These are phyloP conservation scores for Brachyopa scutellaris DNA, from an alignment of 2,888 invertebrate genomes.

Conservation along the genomic window DNA sequence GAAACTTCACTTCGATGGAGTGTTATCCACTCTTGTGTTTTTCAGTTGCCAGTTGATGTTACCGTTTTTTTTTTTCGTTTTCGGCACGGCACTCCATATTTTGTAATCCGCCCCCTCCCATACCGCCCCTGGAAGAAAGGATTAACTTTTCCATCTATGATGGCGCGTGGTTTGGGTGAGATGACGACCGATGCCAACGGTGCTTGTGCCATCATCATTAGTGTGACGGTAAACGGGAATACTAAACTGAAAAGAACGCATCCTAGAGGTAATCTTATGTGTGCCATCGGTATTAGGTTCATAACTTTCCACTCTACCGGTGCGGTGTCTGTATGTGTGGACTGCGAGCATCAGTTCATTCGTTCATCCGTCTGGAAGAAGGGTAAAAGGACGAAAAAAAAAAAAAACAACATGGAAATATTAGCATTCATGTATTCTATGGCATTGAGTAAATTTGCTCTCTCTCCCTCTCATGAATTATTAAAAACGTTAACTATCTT, in stretches of 20 bases:
- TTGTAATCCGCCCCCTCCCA: neutral
- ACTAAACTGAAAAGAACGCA: conserved; percentile 51
- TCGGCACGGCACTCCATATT: neutral
- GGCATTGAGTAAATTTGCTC: conserved; percentile 68
- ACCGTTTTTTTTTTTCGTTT: neutral
- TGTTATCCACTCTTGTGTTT: neutral
- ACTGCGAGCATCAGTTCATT: conserved; percentile 19
- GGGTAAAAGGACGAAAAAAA: conserved; percentile 18
- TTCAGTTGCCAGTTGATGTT: conserved; percentile 26
- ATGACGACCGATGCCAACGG: neutral
- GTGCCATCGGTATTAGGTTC: conserved; percentile 53
- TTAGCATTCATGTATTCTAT: conserved; percentile 69
- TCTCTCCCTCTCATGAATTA: conserved; percentile 63
- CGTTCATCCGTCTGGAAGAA: conserved; percentile 15
- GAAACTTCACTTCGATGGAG: conserved; percentile 16
- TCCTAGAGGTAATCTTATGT: conserved; percentile 55
- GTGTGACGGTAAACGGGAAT: conserved; percentile 50
- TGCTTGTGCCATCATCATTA: conserved; percentile 57
- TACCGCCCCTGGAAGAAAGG: conserved; percentile 25
- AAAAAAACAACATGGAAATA: conserved; percentile 55
- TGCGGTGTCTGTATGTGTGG: neutral
- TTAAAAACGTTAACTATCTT: conserved; percentile 65
- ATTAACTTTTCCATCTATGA: conserved; percentile 55
- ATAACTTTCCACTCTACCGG: conserved; percentile 28
- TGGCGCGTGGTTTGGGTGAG: neutral